Evolutionary conservation across 2,797 vertebrate genomes (phyloP).

Genomic region (Enteromius paludinosus): DNA sequence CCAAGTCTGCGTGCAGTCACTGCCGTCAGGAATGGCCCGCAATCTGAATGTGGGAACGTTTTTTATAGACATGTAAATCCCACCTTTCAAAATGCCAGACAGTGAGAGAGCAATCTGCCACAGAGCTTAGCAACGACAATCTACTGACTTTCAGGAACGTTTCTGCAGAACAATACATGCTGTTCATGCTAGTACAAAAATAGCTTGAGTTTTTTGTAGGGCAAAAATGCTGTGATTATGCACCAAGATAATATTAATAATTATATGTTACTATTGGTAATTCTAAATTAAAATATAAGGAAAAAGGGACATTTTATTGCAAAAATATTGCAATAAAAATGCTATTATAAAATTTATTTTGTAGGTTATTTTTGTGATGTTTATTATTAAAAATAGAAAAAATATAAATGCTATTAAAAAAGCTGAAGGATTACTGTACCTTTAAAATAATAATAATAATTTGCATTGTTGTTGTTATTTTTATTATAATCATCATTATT

Average conservation of each 20-base stretch:
- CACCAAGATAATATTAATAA: background rate
- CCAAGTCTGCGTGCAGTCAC: conserved; percentile 53
- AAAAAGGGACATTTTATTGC: too few relatives aligned
- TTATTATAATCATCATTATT: background rate
- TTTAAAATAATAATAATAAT: background rate
- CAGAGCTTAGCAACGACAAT: background rate
- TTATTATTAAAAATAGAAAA: background rate
- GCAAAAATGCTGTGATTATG: background rate
- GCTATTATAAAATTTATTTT: too few relatives aligned
- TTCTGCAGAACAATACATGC: background rate
- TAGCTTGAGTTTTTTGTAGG: background rate
- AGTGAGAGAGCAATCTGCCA: conserved; percentile 17
- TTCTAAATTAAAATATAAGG: too few relatives aligned
- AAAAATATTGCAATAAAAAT: too few relatives aligned
- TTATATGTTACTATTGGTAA: background rate
- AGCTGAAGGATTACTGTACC: background rate
- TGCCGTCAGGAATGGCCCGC: conserved; percentile 49
- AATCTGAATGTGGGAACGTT: conserved; percentile 36
- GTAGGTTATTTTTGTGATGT: too few relatives aligned
- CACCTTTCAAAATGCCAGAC: conserved; percentile 27
- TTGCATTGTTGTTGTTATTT: too few relatives aligned
- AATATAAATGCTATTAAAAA: background rate
- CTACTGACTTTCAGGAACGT: background rate
- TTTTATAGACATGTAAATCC: conserved; percentile 60
- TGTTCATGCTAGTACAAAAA: background rate